These are phyloP conservation scores for Brienomyrus brachyistius DNA, from an alignment of 2,113 vertebrate species.

Conservation along the genomic window DNA sequence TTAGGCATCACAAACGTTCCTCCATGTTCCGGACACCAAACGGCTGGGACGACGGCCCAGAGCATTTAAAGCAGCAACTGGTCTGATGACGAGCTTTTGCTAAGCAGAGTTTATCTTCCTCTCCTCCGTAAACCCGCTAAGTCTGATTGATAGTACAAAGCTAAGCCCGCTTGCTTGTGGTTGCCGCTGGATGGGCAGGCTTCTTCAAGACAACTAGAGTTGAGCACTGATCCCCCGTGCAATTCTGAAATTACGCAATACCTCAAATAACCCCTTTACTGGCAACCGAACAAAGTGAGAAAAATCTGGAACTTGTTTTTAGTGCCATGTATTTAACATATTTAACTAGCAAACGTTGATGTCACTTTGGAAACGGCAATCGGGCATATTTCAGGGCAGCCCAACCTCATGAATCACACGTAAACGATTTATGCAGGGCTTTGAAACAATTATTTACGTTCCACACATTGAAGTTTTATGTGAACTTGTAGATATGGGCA, in stretches of 20 bases:
- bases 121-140: background rate
- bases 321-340: background rate
- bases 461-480: background rate
- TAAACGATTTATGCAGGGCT: background rate
- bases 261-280: background rate
- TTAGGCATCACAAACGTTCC: background rate
- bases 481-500: background rate
- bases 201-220: background rate
- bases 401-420: background rate
- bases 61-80: background rate
- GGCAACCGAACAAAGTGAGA: background rate
- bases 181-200: background rate
- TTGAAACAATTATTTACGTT: background rate
- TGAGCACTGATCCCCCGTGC: background rate
- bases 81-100: background rate
- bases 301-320: background rate
- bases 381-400: background rate
- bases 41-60: no score
- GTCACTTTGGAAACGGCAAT: background rate
- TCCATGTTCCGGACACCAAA: background rate
- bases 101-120: background rate
- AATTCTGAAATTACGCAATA: background rate
- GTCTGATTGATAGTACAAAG: conserved; percentile 13
- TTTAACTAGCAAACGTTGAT: background rate
- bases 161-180: background rate